Base-by-base conservation (phyloP, 2,888 invertebrate genomes). In the Agonopterix heracliana region DNA sequence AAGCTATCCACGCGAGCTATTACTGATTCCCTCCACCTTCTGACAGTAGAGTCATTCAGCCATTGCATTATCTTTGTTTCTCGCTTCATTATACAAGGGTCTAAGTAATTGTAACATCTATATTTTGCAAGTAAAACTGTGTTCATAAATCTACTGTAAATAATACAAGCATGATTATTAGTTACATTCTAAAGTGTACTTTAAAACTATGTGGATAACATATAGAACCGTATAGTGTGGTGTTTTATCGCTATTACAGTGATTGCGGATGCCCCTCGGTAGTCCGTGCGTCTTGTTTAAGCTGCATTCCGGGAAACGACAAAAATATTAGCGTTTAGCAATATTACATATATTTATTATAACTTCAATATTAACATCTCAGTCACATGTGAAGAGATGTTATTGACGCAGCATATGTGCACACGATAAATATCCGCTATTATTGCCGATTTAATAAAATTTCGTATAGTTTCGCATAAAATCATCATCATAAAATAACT, bases 221-320 rank as follows among this genome's bases (percentile, higher is more conserved):
- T 58, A 59, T 60, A 65, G 67, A 66, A 64, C 63, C 60, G 61
- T 55, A 56, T 43, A 41, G 10, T n/a, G 40, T 44, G 57, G 54
- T 65, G 64, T 70, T 68, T 70, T 63, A 60, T 65, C 56, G 56
- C 50, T 54, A 49, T 54, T 45, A 56, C 47, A 59, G 61, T 64
- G 68, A 59, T 63, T 62, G 69, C 63, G 55, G 69, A 65, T 67
- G 67, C 64, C 64, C 63, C 58, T 66, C 57, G 49, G 45, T 38
- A 43, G 47, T 41, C 48, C 54, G 75, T 70, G 71, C 66, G 64
- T 69, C 76, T 70, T 59, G 78, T 60, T 85, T 88, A 88, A 81
- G 87, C 87, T 88, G 87, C 87, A 85, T 85, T 85, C 87, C 87
- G 57, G 69, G 67, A 66, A 60, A 62, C 56, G 63, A 54, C 63